A percentile compares a stretch with the other conserved stretches of the same genome.
Evolutionary conservation across 1,140 invertebrate genomes (phyloP).

Genomic region (Drosophila nasuta): DNA sequence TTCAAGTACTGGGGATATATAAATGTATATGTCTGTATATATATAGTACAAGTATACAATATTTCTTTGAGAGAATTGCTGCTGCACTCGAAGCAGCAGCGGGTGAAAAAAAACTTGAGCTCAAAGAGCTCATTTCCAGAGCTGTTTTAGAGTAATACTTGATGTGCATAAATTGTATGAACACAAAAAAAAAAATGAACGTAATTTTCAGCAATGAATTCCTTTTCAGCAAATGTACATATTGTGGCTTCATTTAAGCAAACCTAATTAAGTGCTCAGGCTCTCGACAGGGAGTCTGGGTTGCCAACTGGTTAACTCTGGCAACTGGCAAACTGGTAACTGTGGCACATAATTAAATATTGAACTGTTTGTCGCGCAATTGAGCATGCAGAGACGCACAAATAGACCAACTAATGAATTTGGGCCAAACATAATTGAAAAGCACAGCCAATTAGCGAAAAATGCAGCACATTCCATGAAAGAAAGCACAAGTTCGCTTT

Average conservation of each 20-base stretch:
- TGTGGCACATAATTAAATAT: conserved; percentile 36
- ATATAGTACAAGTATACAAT: not conserved
- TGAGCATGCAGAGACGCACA: conserved; percentile 18
- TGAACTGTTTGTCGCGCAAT: conserved; percentile 35
- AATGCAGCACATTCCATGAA: conserved; percentile 35
- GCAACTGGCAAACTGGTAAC: not conserved
- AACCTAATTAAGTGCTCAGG: conserved; percentile 21
- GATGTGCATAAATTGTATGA: conserved; percentile 15
- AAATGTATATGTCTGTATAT: not conserved
- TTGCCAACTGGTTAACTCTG: too few species aligned
- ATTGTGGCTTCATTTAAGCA: conserved; percentile 14
- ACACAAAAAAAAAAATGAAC: not conserved
- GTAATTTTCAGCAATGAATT: not conserved
- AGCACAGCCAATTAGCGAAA: conserved; percentile 47
- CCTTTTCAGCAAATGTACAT: conserved; percentile 16
- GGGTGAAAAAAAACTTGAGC: conserved; percentile 17
- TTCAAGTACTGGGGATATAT: conserved; percentile 16
- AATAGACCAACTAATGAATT: conserved; percentile 37
- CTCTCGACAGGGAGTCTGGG: not conserved
- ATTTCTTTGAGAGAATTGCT: conserved; percentile 9
- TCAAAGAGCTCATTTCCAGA: conserved; percentile 19
- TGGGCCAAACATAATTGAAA: conserved; percentile 49
- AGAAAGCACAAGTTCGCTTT: conserved; percentile 13
- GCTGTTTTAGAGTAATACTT: conserved; percentile 10
- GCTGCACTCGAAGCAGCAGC: conserved; percentile 1